Percentiles rank a stretch among this genome's conserved stretches.
Evolutionary conservation across 2,113 vertebrate species (phyloP).

Genomic region (Ceyx cyanopectus): DNA sequence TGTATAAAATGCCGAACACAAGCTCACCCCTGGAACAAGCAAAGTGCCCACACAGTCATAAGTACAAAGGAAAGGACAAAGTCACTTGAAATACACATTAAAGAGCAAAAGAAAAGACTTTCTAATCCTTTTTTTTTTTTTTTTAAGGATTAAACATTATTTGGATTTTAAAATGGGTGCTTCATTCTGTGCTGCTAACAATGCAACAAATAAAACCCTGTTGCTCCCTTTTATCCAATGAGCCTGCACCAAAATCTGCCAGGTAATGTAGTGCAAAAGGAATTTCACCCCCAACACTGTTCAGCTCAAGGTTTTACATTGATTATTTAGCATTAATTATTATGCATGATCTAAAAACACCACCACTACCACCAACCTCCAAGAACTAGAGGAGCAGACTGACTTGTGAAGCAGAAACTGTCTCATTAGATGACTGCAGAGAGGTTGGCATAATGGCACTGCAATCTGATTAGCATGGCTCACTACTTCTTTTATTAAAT

Average conservation of each 20-base stretch:
- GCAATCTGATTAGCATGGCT: conserved; percentile 10
- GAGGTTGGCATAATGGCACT: neutral
- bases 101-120: neutral
- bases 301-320: neutral
- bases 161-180: neutral
- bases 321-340: neutral
- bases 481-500: conserved; percentile 21
- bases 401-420: neutral
- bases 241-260: neutral
- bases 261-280: neutral
- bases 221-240: neutral
- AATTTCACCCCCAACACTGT: neutral
- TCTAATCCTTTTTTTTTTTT: neutral
- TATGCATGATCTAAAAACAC: neutral
- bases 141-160: neutral
- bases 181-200: neutral
- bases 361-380: neutral
- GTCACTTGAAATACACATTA: neutral
- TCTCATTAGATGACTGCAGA: neutral
- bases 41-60: neutral
- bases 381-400: neutral
- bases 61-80: neutral
- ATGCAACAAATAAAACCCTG: neutral
- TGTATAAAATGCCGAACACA: neutral
- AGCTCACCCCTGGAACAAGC: neutral